Percentiles rank a stretch among this genome's conserved stretches.
Evolutionary conservation across 1,140 invertebrate genomes (phyloP).

Genomic region (Cydia fagiglandana): DNA sequence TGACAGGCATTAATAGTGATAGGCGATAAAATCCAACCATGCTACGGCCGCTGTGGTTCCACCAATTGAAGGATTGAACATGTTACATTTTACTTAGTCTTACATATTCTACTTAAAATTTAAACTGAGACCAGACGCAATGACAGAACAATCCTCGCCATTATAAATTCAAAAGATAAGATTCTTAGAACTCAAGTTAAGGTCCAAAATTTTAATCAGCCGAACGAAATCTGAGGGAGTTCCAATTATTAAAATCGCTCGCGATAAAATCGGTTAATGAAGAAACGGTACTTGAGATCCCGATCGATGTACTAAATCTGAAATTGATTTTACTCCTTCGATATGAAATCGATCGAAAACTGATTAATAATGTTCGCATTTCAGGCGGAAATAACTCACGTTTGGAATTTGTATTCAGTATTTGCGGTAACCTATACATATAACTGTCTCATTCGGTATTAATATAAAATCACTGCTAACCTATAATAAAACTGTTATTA

Average conservation of each 20-base stretch:
- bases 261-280: constrained; percentile 75
- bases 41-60: too few species aligned
- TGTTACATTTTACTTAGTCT: too few species aligned
- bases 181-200: constrained; percentile 39
- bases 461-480: too few species aligned
- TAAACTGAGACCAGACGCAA: neutral
- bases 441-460: too few species aligned
- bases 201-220: constrained; percentile 61
- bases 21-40: too few species aligned
- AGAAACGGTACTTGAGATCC: constrained; percentile 68
- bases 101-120: neutral
- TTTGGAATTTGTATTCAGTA: neutral
- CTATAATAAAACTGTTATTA: too few species aligned
- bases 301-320: constrained; percentile 61
- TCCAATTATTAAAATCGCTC: constrained; percentile 74
- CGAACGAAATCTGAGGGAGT: constrained; percentile 63
- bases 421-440: neutral
- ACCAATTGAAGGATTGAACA: too few species aligned
- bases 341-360: constrained; percentile 46
- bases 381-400: constrained; percentile 34
- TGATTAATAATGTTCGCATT: constrained; percentile 60
- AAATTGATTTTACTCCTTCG: constrained; percentile 74
- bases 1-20: too few species aligned
- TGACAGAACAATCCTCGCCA: neutral
- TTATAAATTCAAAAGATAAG: constrained; percentile 1